Conservation (phyloP, 2,113 vertebrate species). For the Chloropsis cyanopogon region DNA sequence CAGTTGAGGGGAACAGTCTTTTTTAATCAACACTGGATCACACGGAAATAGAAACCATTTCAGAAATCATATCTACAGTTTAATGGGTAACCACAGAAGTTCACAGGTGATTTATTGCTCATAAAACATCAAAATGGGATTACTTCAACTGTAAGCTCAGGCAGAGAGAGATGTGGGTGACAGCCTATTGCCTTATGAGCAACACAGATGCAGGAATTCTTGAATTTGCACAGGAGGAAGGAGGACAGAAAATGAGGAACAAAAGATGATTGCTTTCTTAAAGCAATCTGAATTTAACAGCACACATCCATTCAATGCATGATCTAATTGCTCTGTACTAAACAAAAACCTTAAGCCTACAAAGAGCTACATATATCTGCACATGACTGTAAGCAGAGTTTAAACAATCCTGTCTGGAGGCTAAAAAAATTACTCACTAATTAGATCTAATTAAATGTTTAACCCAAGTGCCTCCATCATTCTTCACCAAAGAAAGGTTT, state of each 20-base stretch:
- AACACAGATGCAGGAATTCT: background rate
- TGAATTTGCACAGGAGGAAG: background rate
- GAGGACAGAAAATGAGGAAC: background rate
- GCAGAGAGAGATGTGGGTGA: background rate
- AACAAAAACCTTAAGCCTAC: background rate
- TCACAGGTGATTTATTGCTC: background rate
- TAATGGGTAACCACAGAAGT: background rate
- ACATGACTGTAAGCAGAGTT: background rate
- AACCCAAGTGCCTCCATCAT: background rate
- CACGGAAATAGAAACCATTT: background rate
- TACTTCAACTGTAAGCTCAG: background rate
- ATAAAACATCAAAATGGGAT: background rate
- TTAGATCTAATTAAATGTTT: background rate
- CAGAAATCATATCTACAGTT: background rate
- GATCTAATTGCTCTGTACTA: background rate
- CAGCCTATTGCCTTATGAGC: background rate
- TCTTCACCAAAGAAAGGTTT: background rate
- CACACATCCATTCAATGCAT: background rate
- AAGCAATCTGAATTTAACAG: background rate
- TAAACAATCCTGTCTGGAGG: background rate
- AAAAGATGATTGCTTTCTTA: background rate
- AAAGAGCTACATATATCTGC: background rate
- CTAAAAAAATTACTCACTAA: background rate
- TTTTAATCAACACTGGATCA: background rate
- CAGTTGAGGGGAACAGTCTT: background rate